Evolutionary conservation across 2,888 invertebrate species (phyloP).

Genomic region (Cistogaster globosa): DNA sequence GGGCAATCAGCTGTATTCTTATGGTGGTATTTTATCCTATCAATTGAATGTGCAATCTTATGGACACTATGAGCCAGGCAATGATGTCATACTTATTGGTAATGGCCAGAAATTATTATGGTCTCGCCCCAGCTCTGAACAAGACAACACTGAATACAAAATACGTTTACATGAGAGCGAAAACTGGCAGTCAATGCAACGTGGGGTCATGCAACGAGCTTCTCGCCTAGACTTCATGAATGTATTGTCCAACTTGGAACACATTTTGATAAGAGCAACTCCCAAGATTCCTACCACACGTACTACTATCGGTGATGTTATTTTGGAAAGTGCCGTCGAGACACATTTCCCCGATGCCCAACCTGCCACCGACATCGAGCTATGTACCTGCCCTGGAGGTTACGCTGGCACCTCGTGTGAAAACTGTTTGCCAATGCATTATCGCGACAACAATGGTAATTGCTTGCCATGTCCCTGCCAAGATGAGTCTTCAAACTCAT

Average conservation of each 20-base stretch:
- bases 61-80: slow-evolving; percentile 85
- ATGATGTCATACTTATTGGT: slow-evolving; percentile 92
- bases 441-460: slow-evolving; percentile 85
- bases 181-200: slow-evolving; percentile 87
- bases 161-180: slow-evolving; percentile 87
- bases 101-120: slow-evolving; percentile 90
- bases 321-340: slow-evolving; percentile 90
- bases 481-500: slow-evolving; percentile 75
- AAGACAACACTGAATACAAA: slow-evolving; percentile 79
- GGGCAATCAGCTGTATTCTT: slow-evolving; percentile 92
- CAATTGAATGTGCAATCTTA: slow-evolving; percentile 88
- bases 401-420: slow-evolving; percentile 94
- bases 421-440: slow-evolving; percentile 88
- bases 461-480: slow-evolving; percentile 90
- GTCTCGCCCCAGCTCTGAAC: slow-evolving; percentile 81
- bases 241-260: slow-evolving; percentile 91
- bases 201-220: slow-evolving; percentile 85
- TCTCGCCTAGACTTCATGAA: slow-evolving; percentile 92
- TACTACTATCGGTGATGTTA: slow-evolving; percentile 89
- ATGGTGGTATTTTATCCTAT: slow-evolving; percentile 89
- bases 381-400: slow-evolving; percentile 92
- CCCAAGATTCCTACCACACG: slow-evolving; percentile 85
- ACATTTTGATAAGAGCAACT: slow-evolving; percentile 92
- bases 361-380: slow-evolving; percentile 91
- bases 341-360: slow-evolving; percentile 84